Evolutionary conservation across 2,888 invertebrate species (phyloP), one percentile per base, ranked within the genome.

Genomic region (Tipula helvola): DNA sequence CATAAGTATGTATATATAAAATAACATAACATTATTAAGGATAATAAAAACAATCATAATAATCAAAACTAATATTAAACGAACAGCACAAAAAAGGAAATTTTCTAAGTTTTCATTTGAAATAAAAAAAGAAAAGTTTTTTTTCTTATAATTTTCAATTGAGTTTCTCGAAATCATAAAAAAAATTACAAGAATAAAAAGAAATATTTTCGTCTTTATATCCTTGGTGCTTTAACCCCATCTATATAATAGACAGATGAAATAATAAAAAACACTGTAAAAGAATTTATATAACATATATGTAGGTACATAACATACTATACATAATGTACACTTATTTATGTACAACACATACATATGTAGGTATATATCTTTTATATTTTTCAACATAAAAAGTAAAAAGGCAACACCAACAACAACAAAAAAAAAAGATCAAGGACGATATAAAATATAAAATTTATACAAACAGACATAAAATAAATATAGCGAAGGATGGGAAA

Each of bases 201-300:
- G 5, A 71, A 71, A 18, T 28, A 28, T 18, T 28, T 71, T 71
- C 71, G 71, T 71, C 71, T 71, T 71, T 71, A 71, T 71, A 71
- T 71, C 71, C 71, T 71, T 71, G 71, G 71, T 71, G 71, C 71
- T 71, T 71, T 71, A 71, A 71, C 71, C 71, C 71, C 71, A 71
- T 71, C 71, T 28, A 71, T 28, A 28, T 71, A 57, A 57, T 57
- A 57, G 57, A 57, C 57, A 16, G 57, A 57, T 57, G 57, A 57
- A 47, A 47, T 47, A 47, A 71, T 71, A 71, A n/a, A 71, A 28
- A 71, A 28, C 18, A 28, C 18, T 71, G 28, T 71, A 28, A 28
- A 71, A 28, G 28, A 28, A 71, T 71, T 28, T 71, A 71, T 71
- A 71, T 71, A 71, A 71, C 10, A 71, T 71, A 71, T 71, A 71